A percentile compares a stretch with the other conserved stretches of the same genome.
These are phyloP conservation scores for Ectemnius continuus DNA, from an alignment of 2,888 invertebrate species.

Conservation along the genomic window DNA sequence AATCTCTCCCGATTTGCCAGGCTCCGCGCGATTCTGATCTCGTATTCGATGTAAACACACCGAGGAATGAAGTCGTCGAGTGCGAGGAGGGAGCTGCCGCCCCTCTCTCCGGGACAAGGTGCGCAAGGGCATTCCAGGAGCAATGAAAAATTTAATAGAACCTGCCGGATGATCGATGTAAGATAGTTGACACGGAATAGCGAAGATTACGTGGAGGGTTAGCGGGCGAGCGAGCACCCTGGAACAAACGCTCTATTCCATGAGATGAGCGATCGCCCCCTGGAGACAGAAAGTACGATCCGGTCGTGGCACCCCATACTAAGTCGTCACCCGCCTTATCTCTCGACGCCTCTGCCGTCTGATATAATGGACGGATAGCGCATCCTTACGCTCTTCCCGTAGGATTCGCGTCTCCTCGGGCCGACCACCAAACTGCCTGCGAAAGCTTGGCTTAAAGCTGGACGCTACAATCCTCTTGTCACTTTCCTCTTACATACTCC, in stretches of 20 bases:
- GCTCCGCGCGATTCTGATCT: too few relatives aligned
- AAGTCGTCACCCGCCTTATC: slow-evolving; percentile 66
- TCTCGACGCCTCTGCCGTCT: slow-evolving; percentile 51
- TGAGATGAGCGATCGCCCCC: slow-evolving; percentile 75
- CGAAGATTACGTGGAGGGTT: slow-evolving; percentile 69
- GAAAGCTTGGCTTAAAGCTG: too few relatives aligned
- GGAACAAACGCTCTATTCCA: slow-evolving; percentile 64
- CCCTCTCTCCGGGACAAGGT: too few relatives aligned
- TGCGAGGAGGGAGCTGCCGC: not conserved
- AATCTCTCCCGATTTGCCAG: too few relatives aligned
- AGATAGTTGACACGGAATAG: slow-evolving; percentile 71
- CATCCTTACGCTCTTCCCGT: slow-evolving; percentile 4
- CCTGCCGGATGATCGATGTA: slow-evolving; percentile 72
- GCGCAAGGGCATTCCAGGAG: slow-evolving; percentile 13
- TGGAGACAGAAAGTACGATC: slow-evolving; percentile 67
- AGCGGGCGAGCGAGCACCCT: slow-evolving; percentile 42
- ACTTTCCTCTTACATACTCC: too few relatives aligned
- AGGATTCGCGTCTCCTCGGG: not conserved
- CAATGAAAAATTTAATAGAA: slow-evolving; percentile 70
- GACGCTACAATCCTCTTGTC: too few relatives aligned
- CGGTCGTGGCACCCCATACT: slow-evolving; percentile 59
- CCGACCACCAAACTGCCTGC: not conserved
- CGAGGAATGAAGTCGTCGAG: slow-evolving; percentile 28
- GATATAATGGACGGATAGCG: slow-evolving; percentile 45
- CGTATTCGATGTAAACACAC: too few relatives aligned